Evolutionary conservation across 1,140 invertebrate species (phyloP).

Genomic region (Tribolium castaneum): DNA sequence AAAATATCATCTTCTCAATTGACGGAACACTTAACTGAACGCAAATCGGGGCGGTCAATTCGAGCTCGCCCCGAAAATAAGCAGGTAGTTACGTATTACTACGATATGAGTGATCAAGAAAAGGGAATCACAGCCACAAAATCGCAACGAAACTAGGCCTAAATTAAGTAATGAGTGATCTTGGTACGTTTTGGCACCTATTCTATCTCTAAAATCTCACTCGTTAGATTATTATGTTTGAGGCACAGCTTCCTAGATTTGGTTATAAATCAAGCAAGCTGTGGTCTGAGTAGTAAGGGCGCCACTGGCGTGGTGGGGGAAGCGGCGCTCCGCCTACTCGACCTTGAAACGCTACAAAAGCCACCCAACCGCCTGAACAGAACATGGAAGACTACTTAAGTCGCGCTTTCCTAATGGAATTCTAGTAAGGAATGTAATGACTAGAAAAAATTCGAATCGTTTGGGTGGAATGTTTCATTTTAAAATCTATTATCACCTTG

Average conservation of each 20-base stretch:
- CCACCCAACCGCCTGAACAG: slow-evolving; percentile 8
- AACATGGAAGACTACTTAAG: background rate
- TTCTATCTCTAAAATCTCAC: slow-evolving; percentile 32
- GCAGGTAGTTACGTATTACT: background rate
- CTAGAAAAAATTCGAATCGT: background rate
- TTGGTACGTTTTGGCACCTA: slow-evolving; percentile 31
- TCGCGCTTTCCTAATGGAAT: background rate
- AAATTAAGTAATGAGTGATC: background rate
- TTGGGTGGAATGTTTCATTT: slow-evolving; percentile 19
- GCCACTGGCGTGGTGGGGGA: too few relatives aligned
- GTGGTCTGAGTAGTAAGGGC: too few relatives aligned
- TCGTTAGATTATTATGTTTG: slow-evolving; percentile 28
- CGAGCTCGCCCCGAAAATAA: background rate
- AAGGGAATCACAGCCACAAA: slow-evolving; percentile 22
- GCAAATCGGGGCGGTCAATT: background rate
- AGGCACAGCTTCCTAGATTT: background rate
- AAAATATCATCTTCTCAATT: slow-evolving; percentile 37
- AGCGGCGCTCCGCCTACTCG: background rate
- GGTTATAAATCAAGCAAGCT: too few relatives aligned
- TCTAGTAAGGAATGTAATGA: background rate
- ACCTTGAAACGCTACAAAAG: background rate
- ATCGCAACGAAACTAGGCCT: slow-evolving; percentile 4
- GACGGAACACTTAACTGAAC: background rate
- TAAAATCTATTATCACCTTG: slow-evolving; percentile 30
- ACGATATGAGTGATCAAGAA: background rate